Evolutionary conservation across 2,888 invertebrate genomes (phyloP).

Genomic region (Spatulosminthurus flaviceps): DNA sequence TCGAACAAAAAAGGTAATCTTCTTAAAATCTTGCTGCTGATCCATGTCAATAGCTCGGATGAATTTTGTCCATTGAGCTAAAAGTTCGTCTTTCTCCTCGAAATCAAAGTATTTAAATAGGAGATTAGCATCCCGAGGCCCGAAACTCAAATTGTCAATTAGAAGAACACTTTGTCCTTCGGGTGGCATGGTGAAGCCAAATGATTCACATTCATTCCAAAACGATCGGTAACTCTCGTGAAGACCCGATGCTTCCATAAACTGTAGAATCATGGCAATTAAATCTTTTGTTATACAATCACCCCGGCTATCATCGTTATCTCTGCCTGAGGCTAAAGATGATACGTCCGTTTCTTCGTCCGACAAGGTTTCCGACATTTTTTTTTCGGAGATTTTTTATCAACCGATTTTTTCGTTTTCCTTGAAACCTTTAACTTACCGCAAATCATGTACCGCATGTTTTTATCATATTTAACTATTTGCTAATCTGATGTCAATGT

Average conservation of each 20-base stretch:
- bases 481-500: too few relatives aligned
- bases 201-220: constrained; percentile 56
- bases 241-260: constrained; percentile 58
- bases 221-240: constrained; percentile 57
- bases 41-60: constrained; percentile 11
- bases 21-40: constrained; percentile 29
- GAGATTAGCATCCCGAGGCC: constrained; percentile 52
- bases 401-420: too few relatives aligned
- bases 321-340: neutral
- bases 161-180: neutral
- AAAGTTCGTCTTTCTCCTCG: constrained; percentile 56
- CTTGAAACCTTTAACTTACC: too few relatives aligned
- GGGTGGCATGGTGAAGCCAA: constrained; percentile 50
- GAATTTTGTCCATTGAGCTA: constrained; percentile 54
- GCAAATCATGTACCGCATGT: too few relatives aligned
- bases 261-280: constrained; percentile 51
- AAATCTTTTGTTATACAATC: constrained; percentile 39
- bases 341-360: constrained; percentile 26
- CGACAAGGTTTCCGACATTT: neutral
- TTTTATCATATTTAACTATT: too few relatives aligned
- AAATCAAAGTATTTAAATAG: constrained; percentile 60
- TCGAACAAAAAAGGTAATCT: constrained; percentile 56
- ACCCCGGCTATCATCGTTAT: neutral
- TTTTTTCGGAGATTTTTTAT: neutral
- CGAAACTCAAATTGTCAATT: constrained; percentile 1